These are phyloP conservation scores for Marmota flaviventris DNA, from an alignment of 2,113 vertebrate genomes.

Conservation along the genomic window DNA sequence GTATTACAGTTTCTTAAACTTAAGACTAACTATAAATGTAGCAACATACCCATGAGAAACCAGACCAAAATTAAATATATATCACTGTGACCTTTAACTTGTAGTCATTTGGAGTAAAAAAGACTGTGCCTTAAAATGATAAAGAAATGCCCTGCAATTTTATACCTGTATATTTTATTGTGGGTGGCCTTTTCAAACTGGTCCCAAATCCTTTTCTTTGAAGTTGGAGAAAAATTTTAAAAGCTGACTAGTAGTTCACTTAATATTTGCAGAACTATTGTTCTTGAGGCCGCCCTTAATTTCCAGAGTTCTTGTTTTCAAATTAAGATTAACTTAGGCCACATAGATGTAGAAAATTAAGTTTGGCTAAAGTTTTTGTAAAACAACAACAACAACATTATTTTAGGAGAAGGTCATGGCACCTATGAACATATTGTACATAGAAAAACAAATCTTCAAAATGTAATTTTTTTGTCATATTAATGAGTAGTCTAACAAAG, in stretches of 20 bases:
- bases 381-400: conserved; percentile 5
- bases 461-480: conserved; percentile 24
- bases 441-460: not conserved
- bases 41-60: conserved; percentile 62
- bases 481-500: conserved; percentile 46
- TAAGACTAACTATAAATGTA: conserved; percentile 70
- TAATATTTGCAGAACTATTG: not conserved
- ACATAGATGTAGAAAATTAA: conserved; percentile 35
- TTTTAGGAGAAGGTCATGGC: conserved; percentile 39
- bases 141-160: conserved; percentile 68
- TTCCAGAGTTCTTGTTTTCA: conserved; percentile 39
- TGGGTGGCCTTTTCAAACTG: conserved; percentile 62
- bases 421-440: not conserved
- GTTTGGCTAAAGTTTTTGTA: not conserved
- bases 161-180: conserved; percentile 71
- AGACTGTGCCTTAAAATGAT: conserved; percentile 86
- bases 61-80: conserved; percentile 81
- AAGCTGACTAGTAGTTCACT: not conserved
- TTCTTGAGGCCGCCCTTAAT: conserved; percentile 11
- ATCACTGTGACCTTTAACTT: conserved; percentile 86
- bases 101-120: conserved; percentile 74
- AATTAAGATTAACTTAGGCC: conserved; percentile 48
- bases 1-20: conserved; percentile 66
- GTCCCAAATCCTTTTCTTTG: conserved; percentile 58
- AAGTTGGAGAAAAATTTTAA: not conserved